Evolutionary conservation across 2,888 invertebrate genomes (phyloP), one percentile per base, ranked within the genome.

Genomic region (Drosophila hamatofila): DNA sequence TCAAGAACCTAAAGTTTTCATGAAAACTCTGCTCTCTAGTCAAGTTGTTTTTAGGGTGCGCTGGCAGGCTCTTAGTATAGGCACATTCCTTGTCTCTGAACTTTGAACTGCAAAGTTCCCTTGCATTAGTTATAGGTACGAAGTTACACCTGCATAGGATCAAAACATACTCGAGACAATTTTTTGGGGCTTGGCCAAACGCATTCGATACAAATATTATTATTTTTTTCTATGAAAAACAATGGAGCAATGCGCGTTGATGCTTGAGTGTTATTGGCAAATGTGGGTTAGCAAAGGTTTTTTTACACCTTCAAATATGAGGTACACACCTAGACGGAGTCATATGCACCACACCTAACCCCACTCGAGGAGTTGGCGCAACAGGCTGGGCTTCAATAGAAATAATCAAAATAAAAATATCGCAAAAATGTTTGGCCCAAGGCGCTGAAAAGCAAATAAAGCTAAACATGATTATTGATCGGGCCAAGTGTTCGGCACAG

Each of bases 211-310:
- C 35, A 72, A 57, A 63, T 44, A 67, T 54, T 44, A 44, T 44
- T 42, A 5, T 42, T 42, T 21, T 21, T 35, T 23, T 5, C 0
- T 14, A 1, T n/a, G 11, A 37, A 39, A 42, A 39, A 66, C 72
- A 76, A 75, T 75, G 55, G 67, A 21, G 37, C 42, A 46, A 23
- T 44, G 25, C 35, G 30, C 42, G 59, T 56, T 41, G 30, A n/a
- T 59, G 23, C 23, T 48, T 25, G 48, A 48, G 48, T 48, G 48
- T n/a, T 48, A 5, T 39, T 59, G 60, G 56, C 39, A 65, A 88
- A 86, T 67, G 68, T 83, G 80, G 83, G 83, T 83, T 88, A 83
- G 69, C 83, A 64, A 83, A 83, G 87, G 83, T 80, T 58, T 86
- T 58, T 86, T 80, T 80, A 83, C 83, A 88, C 89, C 87, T 83